Conservation (phyloP, 2,888 invertebrate species). For the Amphipoea oculea region DNA sequence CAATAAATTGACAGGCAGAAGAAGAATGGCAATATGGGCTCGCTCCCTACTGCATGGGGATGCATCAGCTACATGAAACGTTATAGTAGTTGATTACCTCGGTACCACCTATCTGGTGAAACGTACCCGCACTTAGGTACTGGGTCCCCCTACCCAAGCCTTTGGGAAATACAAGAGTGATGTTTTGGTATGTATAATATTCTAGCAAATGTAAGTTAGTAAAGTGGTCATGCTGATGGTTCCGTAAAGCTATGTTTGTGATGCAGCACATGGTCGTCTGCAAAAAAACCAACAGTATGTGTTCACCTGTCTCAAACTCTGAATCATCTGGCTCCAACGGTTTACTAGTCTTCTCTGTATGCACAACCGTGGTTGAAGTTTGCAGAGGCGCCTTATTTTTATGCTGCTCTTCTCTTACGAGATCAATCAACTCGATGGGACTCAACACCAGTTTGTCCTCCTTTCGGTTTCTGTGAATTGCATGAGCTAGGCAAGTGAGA, state of each 20-base stretch:
- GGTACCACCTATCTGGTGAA: not conserved
- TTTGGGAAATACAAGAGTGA: too few species aligned
- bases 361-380: not conserved
- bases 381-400: constrained; percentile 43
- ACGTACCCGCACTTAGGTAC: not conserved
- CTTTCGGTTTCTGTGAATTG: constrained; percentile 52
- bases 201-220: not conserved
- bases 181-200: not conserved
- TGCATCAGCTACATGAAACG: too few species aligned
- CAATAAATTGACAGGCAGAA: not conserved
- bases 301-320: constrained; percentile 51
- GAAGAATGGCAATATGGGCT: not conserved
- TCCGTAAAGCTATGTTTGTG: not conserved
- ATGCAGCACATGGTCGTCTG: not conserved
- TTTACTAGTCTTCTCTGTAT: constrained; percentile 29
- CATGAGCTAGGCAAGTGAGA: constrained; percentile 34
- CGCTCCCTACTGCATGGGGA: not conserved
- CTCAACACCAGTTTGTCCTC: constrained; percentile 72
- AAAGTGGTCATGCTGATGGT: not conserved
- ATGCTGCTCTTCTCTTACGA: constrained; percentile 72
- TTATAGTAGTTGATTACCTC: not conserved
- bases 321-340: constrained; percentile 38
- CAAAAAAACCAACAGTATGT: not conserved
- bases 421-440: constrained; percentile 75
- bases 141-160: not conserved